These are phyloP conservation scores for Lissonota sp. DNA, from an alignment of 2,888 invertebrate genomes.

Conservation along the genomic window DNA sequence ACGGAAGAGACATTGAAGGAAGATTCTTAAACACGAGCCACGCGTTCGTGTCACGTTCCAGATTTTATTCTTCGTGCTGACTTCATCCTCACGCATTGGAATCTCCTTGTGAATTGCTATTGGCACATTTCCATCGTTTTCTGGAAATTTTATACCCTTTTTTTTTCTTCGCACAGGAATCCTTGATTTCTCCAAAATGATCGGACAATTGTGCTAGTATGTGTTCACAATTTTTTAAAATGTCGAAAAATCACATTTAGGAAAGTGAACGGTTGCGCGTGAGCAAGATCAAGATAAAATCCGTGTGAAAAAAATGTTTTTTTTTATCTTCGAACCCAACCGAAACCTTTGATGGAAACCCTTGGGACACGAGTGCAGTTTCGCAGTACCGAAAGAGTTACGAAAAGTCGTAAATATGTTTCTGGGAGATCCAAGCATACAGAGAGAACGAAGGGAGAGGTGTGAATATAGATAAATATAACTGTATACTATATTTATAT, in stretches of 20 bases:
- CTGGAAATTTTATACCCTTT: background rate
- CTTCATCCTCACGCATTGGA: background rate
- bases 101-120: background rate
- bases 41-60: constrained; percentile 55
- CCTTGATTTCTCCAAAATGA: background rate
- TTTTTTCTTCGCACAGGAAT: background rate
- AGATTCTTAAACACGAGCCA: constrained; percentile 58
- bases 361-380: background rate
- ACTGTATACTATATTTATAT: background rate
- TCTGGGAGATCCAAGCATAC: constrained; percentile 6
- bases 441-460: background rate
- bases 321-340: no score
- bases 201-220: no score
- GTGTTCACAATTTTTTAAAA: no score
- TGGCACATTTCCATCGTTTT: background rate
- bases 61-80: constrained; percentile 9
- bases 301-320: no score
- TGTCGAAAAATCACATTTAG: no score
- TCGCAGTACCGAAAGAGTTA: constrained; percentile 12
- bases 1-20: background rate
- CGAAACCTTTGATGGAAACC: background rate
- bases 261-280: no score
- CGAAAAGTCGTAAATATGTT: constrained; percentile 54
- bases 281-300: no score
- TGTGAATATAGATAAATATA: background rate